Percentiles rank a stretch among this genome's conserved stretches.
Evolutionary conservation across 2,888 invertebrate species (phyloP).

Genomic region (Troides oblongomaculatus): DNA sequence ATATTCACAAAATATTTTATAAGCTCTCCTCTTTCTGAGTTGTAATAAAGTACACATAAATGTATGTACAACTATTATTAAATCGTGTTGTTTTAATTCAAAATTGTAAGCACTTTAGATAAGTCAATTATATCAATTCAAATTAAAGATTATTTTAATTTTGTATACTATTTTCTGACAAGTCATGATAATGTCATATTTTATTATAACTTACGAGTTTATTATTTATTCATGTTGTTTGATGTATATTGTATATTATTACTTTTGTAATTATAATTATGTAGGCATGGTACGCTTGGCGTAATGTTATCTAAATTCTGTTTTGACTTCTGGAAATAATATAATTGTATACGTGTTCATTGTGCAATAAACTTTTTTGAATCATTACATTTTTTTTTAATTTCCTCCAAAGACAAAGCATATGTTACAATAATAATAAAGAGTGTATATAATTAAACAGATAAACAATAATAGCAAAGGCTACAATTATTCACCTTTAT

Average conservation of each 20-base stretch:
- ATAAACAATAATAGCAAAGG: not conserved
- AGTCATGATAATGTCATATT: not conserved
- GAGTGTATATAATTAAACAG: not conserved
- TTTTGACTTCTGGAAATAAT: slow-evolving; percentile 29
- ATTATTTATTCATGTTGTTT: not conserved
- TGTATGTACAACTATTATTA: not conserved
- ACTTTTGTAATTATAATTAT: slow-evolving; percentile 18
- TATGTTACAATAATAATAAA: not conserved
- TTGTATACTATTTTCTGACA: not conserved
- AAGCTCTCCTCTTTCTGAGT: not conserved
- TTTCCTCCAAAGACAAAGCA: not conserved
- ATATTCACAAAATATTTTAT: slow-evolving; percentile 17
- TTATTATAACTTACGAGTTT: not conserved
- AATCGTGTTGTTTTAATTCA: not conserved
- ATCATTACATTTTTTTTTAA: slow-evolving; percentile 15
- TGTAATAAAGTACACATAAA: not conserved
- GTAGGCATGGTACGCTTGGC: slow-evolving; percentile 28
- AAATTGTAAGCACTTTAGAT: not conserved
- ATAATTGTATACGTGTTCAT: slow-evolving; percentile 31
- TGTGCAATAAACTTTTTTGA: slow-evolving; percentile 37
- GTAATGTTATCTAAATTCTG: slow-evolving; percentile 23
- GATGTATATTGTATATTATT: not conserved
- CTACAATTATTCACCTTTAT: too few species aligned
- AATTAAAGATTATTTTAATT: not conserved
- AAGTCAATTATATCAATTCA: not conserved